Evolutionary conservation across 2,113 vertebrate genomes (phyloP).

Genomic region (Scomber scombrus): DNA sequence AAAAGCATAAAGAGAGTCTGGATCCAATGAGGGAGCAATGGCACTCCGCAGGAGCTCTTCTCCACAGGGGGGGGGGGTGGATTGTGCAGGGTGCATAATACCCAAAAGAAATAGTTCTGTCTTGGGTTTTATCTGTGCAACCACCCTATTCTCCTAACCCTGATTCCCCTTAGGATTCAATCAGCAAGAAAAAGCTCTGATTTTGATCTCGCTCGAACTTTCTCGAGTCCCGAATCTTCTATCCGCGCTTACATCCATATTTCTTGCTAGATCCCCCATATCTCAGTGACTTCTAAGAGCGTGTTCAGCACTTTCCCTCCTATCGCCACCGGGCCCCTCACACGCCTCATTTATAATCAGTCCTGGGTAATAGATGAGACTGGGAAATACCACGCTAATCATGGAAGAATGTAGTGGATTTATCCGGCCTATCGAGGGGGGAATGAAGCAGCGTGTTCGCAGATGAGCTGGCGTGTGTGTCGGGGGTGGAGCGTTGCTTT

Average conservation of each 20-base stretch:
- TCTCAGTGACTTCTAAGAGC: slow-evolving; percentile 12
- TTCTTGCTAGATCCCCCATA: slow-evolving; percentile 32
- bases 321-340: slow-evolving; percentile 40
- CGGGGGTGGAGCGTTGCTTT: slow-evolving; percentile 70
- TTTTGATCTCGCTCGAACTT: slow-evolving; percentile 15
- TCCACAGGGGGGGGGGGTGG: slow-evolving; percentile 36
- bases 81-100: slow-evolving; percentile 12
- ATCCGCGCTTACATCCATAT: slow-evolving; percentile 3
- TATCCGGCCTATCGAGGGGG: slow-evolving; percentile 45
- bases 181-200: slow-evolving; percentile 3
- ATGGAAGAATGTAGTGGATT: slow-evolving; percentile 63
- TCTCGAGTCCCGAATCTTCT: slow-evolving; percentile 4
- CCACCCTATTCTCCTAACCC: too few relatives aligned
- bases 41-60: slow-evolving; percentile 28
- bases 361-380: slow-evolving; percentile 59
- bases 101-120: neutral
- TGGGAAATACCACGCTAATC: slow-evolving; percentile 70
- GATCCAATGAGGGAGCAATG: slow-evolving; percentile 33
- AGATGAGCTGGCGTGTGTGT: slow-evolving; percentile 54
- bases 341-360: slow-evolving; percentile 69
- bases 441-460: slow-evolving; percentile 33
- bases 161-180: neutral
- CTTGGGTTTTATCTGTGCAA: slow-evolving; percentile 1
- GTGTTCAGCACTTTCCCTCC: slow-evolving; percentile 36
- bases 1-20: slow-evolving; percentile 48